Evolutionary conservation across 2,888 invertebrate species (phyloP), one percentile per base, ranked within the genome.

Genomic region (Halictus ligatus): DNA sequence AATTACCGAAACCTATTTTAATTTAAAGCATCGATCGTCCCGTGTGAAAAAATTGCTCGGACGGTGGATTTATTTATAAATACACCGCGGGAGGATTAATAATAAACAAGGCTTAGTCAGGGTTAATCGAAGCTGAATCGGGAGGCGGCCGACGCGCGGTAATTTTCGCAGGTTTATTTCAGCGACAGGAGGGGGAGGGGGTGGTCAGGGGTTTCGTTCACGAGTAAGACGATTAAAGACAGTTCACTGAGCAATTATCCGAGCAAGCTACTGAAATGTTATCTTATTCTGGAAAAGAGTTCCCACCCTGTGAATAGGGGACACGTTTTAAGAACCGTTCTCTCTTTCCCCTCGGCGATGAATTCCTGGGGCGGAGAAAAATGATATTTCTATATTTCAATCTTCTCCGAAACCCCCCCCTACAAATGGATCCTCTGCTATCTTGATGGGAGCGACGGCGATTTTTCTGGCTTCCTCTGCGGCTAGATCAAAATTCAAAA

Each of bases 21-120:
- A 50, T 29, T 29, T 48, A 46, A 74, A 18, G 10, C 35, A 74
- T 85, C 76, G 77, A 83, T 67, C 67, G 67, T 58, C 40, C 25
- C 0, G 10, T 10, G 69, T 50, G 69, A 60, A 83, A 79, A 72
- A 76, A 79, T 29, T 43, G 60, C 35, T 43, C 75, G 46, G 25
- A 48, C 78, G 13, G 64, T 15, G 35, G n/a, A 25, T 75, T 72
- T 75, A 64, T 54, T 82, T 82, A 75, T 83, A 76, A 72, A 83
- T 79, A 80, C 54, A 12, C 60, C 10, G 29, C 13, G 35, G 15
- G 18, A 18, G 54, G 78, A 46, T 54, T 85, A 85, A 67, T 83
- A 83, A 83, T 79, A 78, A 72, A 60, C 60, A 64, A 6, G 7
- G 40, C 13, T 71, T 35, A 12, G 48, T 15, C 50, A 71, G 60